Evolutionary conservation across 2,113 vertebrate species (phyloP).

Genomic region (Neolamprologus fasciatus): DNA sequence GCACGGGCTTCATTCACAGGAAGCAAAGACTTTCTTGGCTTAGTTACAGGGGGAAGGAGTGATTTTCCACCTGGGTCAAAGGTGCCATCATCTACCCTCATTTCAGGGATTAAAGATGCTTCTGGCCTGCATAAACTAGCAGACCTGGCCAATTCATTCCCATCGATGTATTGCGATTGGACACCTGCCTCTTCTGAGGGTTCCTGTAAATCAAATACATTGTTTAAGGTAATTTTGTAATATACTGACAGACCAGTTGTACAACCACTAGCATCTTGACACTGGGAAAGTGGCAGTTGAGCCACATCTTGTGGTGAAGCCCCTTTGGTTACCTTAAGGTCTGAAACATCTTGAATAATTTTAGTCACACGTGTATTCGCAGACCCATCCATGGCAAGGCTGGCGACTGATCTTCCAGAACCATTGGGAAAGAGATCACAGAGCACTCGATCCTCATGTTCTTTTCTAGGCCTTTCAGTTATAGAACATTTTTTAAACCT

Average conservation of each 20-base stretch:
- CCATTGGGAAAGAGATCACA: background rate
- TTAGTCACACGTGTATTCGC: background rate
- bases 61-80: constrained; percentile 52
- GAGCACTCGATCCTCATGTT: background rate
- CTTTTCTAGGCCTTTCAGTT: background rate
- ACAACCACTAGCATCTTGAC: background rate
- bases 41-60: background rate
- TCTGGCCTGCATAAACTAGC: background rate
- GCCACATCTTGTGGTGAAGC: background rate
- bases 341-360: background rate
- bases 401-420: background rate
- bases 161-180: background rate
- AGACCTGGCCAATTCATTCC: background rate
- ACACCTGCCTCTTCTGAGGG: background rate
- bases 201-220: background rate
- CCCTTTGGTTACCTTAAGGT: background rate
- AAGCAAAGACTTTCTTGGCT: background rate
- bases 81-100: background rate
- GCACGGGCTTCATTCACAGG: background rate
- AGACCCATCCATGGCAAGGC: background rate
- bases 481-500: constrained; percentile 38
- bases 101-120: background rate
- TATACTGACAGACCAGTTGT: background rate
- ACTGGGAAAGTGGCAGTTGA: background rate
- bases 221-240: background rate